Percentiles rank a stretch among this genome's conserved stretches.
These are phyloP conservation scores for Melanostoma scalare DNA, from an alignment of 2,888 invertebrate species.

Conservation along the genomic window DNA sequence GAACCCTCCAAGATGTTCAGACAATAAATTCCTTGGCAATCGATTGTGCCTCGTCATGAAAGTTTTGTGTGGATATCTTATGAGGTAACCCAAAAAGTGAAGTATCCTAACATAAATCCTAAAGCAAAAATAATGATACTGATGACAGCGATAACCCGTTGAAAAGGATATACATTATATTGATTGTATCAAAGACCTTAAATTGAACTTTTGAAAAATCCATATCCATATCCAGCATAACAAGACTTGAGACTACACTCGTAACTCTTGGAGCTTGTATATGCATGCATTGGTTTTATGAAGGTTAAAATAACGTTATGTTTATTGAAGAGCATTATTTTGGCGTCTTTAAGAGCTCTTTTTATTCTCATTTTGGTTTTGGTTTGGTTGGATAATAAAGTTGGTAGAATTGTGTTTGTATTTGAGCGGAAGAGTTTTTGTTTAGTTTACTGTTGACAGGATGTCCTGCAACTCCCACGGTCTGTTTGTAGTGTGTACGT, in stretches of 20 bases:
- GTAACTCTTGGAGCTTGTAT: not conserved
- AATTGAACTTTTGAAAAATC: slow-evolving; percentile 45
- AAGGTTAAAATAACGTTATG: slow-evolving; percentile 53
- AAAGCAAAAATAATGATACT: slow-evolving; percentile 62
- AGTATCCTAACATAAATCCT: slow-evolving; percentile 61
- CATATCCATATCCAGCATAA: not conserved
- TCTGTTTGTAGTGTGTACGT: not conserved
- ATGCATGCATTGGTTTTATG: slow-evolving; percentile 31
- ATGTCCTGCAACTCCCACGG: slow-evolving; percentile 40
- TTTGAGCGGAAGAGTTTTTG: slow-evolving; percentile 5
- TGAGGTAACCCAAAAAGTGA: slow-evolving; percentile 61
- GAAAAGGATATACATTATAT: slow-evolving; percentile 41
- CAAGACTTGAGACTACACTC: not conserved
- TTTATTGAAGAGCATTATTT: slow-evolving; percentile 34
- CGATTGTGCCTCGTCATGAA: slow-evolving; percentile 63
- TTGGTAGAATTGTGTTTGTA: not conserved
- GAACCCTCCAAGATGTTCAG: slow-evolving; percentile 33
- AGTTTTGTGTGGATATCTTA: slow-evolving; percentile 59
- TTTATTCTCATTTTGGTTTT: not conserved
- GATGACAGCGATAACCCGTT: slow-evolving; percentile 69
- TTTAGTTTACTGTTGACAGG: slow-evolving; percentile 36
- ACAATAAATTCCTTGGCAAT: slow-evolving; percentile 59
- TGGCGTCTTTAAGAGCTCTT: slow-evolving; percentile 6
- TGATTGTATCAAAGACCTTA: slow-evolving; percentile 57
- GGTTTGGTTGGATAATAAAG: not conserved